A percentile compares a stretch with the other conserved stretches of the same genome.
phyloP scores from a whole-genome alignment of 2,888 invertebrate genomes.

The Parthenolecanium corni region DNA sequence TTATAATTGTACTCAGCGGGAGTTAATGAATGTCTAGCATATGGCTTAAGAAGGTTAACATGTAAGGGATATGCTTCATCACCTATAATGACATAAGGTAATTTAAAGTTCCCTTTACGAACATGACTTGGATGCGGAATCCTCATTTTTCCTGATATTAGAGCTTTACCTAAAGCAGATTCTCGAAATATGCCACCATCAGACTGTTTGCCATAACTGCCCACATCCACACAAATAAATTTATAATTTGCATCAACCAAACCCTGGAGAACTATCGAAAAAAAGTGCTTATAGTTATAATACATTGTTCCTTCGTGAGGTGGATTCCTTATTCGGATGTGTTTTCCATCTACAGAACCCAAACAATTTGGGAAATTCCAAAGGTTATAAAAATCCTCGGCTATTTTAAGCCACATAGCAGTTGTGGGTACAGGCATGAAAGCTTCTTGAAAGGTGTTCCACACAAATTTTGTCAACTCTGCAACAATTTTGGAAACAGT shows the following conservation, averaged over 20 bases:
- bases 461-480: too few species aligned
- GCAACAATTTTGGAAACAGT: too few species aligned
- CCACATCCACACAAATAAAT: neutral
- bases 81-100: neutral
- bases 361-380: conserved; percentile 2
- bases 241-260: neutral
- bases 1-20: neutral
- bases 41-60: neutral
- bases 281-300: neutral
- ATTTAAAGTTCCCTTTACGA: neutral
- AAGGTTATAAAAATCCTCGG: neutral
- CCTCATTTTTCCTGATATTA: neutral
- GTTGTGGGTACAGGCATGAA: too few species aligned
- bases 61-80: neutral
- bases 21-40: neutral
- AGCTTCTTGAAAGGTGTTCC: too few species aligned
- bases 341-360: neutral
- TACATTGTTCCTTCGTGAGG: neutral
- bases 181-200: neutral
- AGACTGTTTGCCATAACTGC: neutral
- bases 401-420: too few species aligned
- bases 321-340: neutral
- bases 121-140: neutral
- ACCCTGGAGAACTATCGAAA: neutral
- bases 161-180: neutral